Conservation (phyloP, 2,113 vertebrate genomes). For the Ibidorhyncha struthersii region DNA sequence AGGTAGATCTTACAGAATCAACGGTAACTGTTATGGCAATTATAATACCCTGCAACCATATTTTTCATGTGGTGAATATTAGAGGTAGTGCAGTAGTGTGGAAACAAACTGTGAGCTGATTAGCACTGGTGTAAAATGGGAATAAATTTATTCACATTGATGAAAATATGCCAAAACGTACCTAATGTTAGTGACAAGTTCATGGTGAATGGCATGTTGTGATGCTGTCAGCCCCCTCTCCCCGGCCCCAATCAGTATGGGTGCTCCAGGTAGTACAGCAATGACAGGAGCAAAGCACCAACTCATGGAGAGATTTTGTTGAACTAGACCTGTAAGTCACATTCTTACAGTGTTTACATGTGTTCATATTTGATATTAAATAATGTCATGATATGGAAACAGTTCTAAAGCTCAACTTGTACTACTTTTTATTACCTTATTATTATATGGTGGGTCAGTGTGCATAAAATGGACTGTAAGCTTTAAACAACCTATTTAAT, state of each 20-base stretch:
- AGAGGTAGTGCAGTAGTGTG: not conserved
- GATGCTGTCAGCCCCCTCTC: not conserved
- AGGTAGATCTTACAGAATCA: not conserved
- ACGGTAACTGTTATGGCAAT: not conserved
- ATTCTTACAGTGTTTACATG: not conserved
- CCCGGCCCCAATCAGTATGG: not conserved
- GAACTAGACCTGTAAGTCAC: not conserved
- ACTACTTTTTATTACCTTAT: constrained; percentile 5
- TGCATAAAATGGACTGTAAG: constrained; percentile 32
- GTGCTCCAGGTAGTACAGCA: not conserved
- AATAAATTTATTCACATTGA: not conserved
- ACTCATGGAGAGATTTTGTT: not conserved
- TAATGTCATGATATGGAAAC: not conserved
- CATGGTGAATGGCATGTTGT: not conserved
- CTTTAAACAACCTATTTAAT: constrained; percentile 55
- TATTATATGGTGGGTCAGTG: not conserved
- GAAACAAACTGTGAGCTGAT: not conserved
- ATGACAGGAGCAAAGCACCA: not conserved
- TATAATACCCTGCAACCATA: not conserved
- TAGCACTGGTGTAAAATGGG: not conserved
- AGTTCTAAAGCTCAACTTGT: not conserved
- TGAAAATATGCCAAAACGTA: not conserved
- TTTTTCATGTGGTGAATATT: not conserved
- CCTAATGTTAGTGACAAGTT: not conserved
- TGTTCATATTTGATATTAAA: not conserved